Evolutionary conservation across 2,113 vertebrate species (phyloP).

Genomic region (Catharus minimus): DNA sequence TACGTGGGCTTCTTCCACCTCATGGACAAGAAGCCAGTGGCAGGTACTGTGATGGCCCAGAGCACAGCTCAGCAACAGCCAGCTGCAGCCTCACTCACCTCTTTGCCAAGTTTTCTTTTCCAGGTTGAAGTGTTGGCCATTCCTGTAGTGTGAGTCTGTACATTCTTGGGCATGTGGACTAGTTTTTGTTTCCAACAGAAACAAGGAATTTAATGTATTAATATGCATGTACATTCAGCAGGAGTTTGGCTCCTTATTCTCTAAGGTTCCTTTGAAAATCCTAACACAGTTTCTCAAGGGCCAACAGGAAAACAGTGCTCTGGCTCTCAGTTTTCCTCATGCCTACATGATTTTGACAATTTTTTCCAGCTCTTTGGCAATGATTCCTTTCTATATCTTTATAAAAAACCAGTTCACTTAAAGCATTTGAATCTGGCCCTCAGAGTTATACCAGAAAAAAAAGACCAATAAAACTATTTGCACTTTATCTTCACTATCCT

Average conservation of each 20-base stretch:
- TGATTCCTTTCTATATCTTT: background rate
- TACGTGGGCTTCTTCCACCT: constrained; percentile 53
- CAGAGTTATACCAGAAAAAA: background rate
- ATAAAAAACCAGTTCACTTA: background rate
- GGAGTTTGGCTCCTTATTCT: background rate
- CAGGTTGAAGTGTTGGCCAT: background rate
- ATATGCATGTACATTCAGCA: background rate
- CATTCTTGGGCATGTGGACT: background rate
- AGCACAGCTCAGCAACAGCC: background rate
- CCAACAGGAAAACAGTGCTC: background rate
- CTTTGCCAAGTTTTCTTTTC: background rate
- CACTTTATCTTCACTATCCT: background rate
- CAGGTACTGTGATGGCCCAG: constrained; percentile 16
- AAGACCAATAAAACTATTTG: background rate
- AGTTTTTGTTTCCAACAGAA: background rate
- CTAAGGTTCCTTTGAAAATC: background rate
- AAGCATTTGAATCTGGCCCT: background rate
- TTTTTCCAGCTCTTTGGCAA: background rate
- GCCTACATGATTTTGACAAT: background rate
- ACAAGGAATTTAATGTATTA: background rate
- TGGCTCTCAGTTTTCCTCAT: background rate
- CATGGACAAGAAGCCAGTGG: constrained; percentile 61
- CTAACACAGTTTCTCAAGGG: background rate
- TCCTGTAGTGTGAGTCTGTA: background rate
- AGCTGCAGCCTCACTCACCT: constrained; percentile 11